Percentiles rank a stretch among this genome's conserved stretches.
These are phyloP conservation scores for Apamea crenata DNA, from an alignment of 2,888 invertebrate species.

Conservation along the genomic window DNA sequence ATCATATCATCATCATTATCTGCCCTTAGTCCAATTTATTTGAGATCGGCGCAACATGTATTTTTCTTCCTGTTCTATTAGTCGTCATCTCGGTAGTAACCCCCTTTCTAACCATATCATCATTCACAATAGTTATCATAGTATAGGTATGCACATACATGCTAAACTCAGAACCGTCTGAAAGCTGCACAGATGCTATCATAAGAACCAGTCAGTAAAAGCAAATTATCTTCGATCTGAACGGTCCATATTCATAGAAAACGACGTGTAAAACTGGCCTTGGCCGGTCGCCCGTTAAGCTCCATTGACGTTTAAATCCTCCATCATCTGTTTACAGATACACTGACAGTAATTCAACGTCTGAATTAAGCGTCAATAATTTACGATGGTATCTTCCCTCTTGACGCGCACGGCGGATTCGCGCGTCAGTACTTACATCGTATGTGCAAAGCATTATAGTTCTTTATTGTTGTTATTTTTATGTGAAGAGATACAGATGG, in stretches of 20 bases:
- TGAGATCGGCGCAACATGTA: neutral
- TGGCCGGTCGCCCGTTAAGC: constrained; percentile 23
- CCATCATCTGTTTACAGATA: constrained; percentile 42
- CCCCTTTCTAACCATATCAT: too few relatives aligned
- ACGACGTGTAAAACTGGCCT: constrained; percentile 26
- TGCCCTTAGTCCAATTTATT: too few relatives aligned
- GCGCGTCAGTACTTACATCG: constrained; percentile 56
- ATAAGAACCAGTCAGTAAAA: constrained; percentile 1
- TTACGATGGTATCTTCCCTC: constrained; percentile 44
- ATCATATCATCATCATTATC: too few relatives aligned
- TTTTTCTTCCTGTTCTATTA: too few relatives aligned
- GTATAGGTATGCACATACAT: neutral
- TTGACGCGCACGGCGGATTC: constrained; percentile 34
- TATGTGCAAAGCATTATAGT: constrained; percentile 22
- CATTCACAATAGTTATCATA: neutral
- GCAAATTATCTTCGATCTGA: constrained; percentile 32
- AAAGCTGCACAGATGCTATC: constrained; percentile 10
- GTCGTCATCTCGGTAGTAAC: too few relatives aligned
- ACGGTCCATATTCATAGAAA: constrained; percentile 18
- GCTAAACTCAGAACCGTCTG: neutral
- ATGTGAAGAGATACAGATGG: constrained; percentile 36
- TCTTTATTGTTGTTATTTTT: constrained; percentile 49
- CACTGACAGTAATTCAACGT: constrained; percentile 50
- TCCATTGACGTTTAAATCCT: constrained; percentile 45
- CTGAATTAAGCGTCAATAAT: constrained; percentile 44